Percentiles rank a stretch among this genome's conserved stretches.
phyloP scores from a whole-genome alignment of 2,113 vertebrate genomes.

The Pungitius pungitius region DNA sequence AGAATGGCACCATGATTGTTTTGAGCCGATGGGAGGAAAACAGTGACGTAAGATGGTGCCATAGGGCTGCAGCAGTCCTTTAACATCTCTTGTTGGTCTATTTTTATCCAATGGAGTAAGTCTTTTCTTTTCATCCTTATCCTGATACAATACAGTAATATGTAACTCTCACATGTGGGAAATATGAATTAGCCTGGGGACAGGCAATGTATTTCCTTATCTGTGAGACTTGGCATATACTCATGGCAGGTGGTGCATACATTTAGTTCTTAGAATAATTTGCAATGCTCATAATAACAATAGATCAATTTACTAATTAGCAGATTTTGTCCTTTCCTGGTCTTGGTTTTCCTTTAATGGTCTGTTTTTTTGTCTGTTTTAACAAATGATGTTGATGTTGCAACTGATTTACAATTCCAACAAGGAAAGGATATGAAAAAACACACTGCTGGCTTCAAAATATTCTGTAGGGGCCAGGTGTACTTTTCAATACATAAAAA shows the following conservation, averaged over 20 bases:
- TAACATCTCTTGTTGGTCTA: background rate
- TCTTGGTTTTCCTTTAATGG: background rate
- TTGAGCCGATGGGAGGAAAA: background rate
- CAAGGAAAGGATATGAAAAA: conserved; percentile 7
- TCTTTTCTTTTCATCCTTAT: conserved; percentile 16
- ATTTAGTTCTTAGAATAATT: background rate
- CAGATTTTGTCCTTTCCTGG: background rate
- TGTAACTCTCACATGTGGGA: conserved; percentile 1
- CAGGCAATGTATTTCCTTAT: conserved; percentile 8
- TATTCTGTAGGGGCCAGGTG: background rate
- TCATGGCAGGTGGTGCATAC: conserved; percentile 3
- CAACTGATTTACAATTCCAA: conserved; percentile 44
- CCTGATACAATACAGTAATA: conserved; percentile 4
- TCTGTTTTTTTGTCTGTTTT: background rate
- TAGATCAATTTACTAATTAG: background rate
- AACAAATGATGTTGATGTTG: conserved; percentile 30
- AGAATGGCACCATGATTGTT: background rate
- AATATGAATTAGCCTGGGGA: conserved; percentile 10
- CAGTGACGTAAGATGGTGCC: background rate
- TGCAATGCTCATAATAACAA: background rate
- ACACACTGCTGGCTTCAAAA: conserved; percentile 4
- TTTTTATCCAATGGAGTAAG: background rate
- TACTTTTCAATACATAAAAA: background rate
- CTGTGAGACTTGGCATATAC: background rate
- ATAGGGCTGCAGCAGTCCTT: background rate